Evolutionary conservation across 2,113 vertebrate species (phyloP), one percentile per base, ranked within the genome.

Genomic region (Cyprichromis sp.): DNA sequence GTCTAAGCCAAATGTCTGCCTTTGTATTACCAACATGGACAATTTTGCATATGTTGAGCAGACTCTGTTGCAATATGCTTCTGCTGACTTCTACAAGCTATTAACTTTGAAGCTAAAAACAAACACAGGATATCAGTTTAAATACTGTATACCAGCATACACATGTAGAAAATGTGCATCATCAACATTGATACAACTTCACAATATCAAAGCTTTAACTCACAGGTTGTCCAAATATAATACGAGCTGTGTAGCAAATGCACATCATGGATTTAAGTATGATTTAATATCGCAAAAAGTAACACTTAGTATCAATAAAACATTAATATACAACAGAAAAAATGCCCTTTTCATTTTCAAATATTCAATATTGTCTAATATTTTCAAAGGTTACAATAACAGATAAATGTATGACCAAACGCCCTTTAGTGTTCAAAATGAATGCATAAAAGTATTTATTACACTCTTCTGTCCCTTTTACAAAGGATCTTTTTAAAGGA

Each of bases 401-500:
- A 88, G 6, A 36, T 50, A 17, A 66, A 66, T 52, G 8, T 16
- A 45, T 14, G 42, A 24, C n/a, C 6, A 66, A 66, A 73, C 4
- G 3, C 24, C 10, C 12, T 78, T 78, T 31, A 8, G 2, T 50
- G 45, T 85, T 16, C 34, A 1, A 80, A 85, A 36, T 79, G 8
- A 11, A 19, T 45, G 3, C 13, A 40, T 11, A 36, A 6, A 61
- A 66, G 17, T 40, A 7, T 61, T 91, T 54, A 92, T 50, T 89
- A 68, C 17, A 80, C 55, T 84, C 47, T 79, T 73, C 68, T 87
- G n/a, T 87, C 53, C 5, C n/a, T 83, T 88, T 87, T 92, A 78
- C 97, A 98, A 54, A 98, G 97, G 86, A 98, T 98, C 94, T 97
- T 98, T 96, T 98, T 98, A 93, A 99, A 99, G 87, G 98, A 97